Conservation (phyloP, 2,888 invertebrate genomes). For the Trichopria drosophilae region DNA sequence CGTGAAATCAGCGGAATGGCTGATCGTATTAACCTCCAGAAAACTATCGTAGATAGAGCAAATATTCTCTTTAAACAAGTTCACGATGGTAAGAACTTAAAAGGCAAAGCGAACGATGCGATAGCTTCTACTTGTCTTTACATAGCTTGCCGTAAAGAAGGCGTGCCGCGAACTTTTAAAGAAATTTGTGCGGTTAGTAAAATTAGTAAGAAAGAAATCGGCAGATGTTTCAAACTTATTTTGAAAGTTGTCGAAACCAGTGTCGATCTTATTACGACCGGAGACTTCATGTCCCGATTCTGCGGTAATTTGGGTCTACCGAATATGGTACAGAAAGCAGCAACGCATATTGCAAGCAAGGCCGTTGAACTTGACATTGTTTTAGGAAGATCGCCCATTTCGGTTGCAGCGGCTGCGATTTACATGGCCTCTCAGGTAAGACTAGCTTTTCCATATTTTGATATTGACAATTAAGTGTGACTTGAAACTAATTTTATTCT, state of each 20-base stretch:
- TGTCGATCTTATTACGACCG: constrained; percentile 96
- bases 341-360: constrained; percentile 94
- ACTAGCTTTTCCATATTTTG: too few relatives aligned
- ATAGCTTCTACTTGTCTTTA: constrained; percentile 98
- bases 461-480: too few relatives aligned
- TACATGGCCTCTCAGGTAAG: constrained; percentile 96
- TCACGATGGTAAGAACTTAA: constrained; percentile 92
- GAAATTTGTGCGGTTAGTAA: constrained; percentile 99
- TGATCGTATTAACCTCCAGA: constrained; percentile 94
- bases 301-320: constrained; percentile 93
- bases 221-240: constrained; percentile 95
- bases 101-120: constrained; percentile 95
- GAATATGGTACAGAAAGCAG: constrained; percentile 87
- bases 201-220: constrained; percentile 99
- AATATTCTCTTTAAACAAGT: constrained; percentile 98
- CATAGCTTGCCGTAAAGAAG: constrained; percentile 98
- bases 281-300: constrained; percentile 98
- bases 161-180: constrained; percentile 97
- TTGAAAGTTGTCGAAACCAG: constrained; percentile 94
- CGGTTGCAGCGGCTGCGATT: constrained; percentile 98
- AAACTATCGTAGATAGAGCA: constrained; percentile 95
- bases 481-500: too few relatives aligned
- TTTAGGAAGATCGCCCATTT: constrained; percentile 96
- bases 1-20: constrained; percentile 98
- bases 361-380: constrained; percentile 97